phyloP scores from a whole-genome alignment of 2,113 vertebrate species.

The Caranx melampygus region DNA sequence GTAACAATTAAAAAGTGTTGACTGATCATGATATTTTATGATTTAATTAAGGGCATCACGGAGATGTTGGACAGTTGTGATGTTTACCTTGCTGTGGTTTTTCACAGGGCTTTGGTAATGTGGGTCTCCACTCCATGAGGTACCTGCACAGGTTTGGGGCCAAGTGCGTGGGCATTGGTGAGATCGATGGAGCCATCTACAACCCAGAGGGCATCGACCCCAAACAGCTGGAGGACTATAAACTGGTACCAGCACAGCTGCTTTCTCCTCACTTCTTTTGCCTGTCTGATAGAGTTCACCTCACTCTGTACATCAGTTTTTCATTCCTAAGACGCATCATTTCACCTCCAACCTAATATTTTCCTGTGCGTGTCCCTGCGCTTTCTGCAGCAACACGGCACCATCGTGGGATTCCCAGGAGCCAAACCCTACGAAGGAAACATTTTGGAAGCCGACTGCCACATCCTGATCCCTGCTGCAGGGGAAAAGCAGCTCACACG shows the following conservation, averaged over 20 bases:
- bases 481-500: slow-evolving; percentile 97
- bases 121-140: slow-evolving; percentile 98
- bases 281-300: not conserved
- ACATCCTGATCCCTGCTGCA: slow-evolving; percentile 97
- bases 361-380: not conserved
- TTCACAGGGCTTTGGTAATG: slow-evolving; percentile 96
- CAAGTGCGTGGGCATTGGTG: slow-evolving; percentile 94
- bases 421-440: slow-evolving; percentile 91
- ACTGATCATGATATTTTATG: not conserved
- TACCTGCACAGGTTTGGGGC: slow-evolving; percentile 98
- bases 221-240: slow-evolving; percentile 98
- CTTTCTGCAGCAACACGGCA: slow-evolving; percentile 91
- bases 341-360: not conserved
- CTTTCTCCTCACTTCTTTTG: not conserved
- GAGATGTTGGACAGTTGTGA: not conserved
- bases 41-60: not conserved
- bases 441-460: slow-evolving; percentile 94
- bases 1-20: not conserved
- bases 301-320: not conserved
- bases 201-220: slow-evolving; percentile 98
- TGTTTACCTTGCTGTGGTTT: not conserved
- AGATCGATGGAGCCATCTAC: slow-evolving; percentile 95
- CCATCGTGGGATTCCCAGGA: slow-evolving; percentile 96
- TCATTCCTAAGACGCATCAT: not conserved
- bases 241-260: slow-evolving; percentile 86